Conservation (phyloP, 64 coral and sea anemone species). For the Actinia tenebrosa region DNA sequence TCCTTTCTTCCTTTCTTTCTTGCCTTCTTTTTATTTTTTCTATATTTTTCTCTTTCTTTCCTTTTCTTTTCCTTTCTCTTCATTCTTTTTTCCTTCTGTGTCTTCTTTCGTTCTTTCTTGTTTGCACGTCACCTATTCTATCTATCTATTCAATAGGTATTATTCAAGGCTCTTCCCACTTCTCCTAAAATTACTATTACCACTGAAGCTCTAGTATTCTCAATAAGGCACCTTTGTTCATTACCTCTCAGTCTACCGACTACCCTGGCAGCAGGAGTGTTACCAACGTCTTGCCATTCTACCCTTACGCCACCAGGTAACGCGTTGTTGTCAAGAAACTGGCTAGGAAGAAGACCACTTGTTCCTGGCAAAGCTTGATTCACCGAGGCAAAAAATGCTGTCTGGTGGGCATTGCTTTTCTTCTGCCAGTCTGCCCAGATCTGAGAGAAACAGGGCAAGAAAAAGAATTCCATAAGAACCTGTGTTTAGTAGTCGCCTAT, state of each 20-base stretch:
- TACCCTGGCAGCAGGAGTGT: neutral
- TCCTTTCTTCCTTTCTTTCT: no score
- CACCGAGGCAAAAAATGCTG: slow-evolving; percentile 11
- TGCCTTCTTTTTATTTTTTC: no score
- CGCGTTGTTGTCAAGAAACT: neutral
- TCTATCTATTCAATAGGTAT: no score
- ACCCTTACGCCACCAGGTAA: neutral
- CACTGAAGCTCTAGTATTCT: neutral
- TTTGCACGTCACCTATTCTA: no score
- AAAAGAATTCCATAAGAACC: no score
- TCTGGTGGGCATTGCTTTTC: neutral
- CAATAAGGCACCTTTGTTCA: neutral
- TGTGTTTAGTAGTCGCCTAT: no score
- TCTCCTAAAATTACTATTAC: neutral
- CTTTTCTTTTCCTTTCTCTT: no score
- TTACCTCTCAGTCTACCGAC: neutral
- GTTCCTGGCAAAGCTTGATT: neutral
- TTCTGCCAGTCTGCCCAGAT: neutral
- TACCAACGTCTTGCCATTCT: no score
- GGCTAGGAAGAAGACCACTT: neutral
- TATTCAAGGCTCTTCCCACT: neutral
- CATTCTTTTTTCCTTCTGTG: no score
- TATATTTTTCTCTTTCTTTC: no score
- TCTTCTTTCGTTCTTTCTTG: no score
- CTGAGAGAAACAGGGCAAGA: neutral